These are phyloP conservation scores for Mycalesis mineus DNA, from an alignment of 2,888 invertebrate species.

Conservation along the genomic window DNA sequence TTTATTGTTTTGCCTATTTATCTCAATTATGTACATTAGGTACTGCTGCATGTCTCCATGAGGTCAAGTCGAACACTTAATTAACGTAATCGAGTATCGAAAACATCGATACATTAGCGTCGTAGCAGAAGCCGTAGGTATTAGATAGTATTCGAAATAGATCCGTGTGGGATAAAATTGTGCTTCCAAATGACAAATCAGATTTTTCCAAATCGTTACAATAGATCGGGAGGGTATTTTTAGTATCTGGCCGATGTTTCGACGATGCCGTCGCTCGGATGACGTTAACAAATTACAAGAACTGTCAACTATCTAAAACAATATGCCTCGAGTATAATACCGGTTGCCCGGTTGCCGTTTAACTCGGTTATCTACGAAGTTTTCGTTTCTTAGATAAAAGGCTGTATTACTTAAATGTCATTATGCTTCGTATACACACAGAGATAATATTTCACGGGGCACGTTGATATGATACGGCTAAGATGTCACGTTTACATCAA, in stretches of 20 bases:
- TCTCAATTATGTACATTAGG: too few relatives aligned
- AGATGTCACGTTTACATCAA: neutral
- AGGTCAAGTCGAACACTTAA: too few relatives aligned
- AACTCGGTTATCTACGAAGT: constrained; percentile 73
- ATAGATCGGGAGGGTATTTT: constrained; percentile 11
- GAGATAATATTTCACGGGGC: constrained; percentile 66
- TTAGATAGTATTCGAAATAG: neutral
- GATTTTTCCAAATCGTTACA: constrained; percentile 54
- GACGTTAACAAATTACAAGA: constrained; percentile 76
- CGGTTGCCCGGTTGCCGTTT: constrained; percentile 62
- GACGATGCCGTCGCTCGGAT: constrained; percentile 41
- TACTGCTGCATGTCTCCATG: too few relatives aligned
- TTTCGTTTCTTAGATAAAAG: constrained; percentile 73
- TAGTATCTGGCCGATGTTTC: constrained; percentile 37
- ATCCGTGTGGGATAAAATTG: constrained; percentile 9
- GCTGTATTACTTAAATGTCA: constrained; percentile 77
- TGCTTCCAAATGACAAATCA: constrained; percentile 48
- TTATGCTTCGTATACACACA: constrained; percentile 59
- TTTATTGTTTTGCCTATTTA: too few relatives aligned
- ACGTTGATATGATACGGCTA: constrained; percentile 40
- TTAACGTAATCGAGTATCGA: too few relatives aligned
- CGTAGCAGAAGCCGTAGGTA: neutral
- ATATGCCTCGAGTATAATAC: constrained; percentile 44
- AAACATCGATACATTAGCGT: too few relatives aligned
- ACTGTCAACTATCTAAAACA: constrained; percentile 74